Conservation (phyloP, 1,140 invertebrate species). For the Zophobas morio region DNA sequence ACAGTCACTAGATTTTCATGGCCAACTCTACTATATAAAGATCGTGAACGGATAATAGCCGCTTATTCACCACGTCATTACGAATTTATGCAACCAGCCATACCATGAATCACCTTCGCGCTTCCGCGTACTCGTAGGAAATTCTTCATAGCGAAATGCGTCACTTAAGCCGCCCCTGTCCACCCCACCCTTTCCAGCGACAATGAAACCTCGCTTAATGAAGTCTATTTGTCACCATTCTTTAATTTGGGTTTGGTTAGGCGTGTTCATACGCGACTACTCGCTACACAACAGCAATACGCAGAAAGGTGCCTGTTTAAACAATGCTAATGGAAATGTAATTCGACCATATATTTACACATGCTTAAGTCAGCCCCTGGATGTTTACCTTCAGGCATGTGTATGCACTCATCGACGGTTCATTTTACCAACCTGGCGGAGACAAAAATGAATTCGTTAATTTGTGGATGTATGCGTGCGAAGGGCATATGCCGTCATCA, state of each 20-base stretch:
- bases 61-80: no score
- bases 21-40: no score
- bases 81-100: no score
- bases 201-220: conserved; percentile 3
- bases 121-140: no score
- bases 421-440: conserved; percentile 3
- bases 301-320: conserved; percentile 20
- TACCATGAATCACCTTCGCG: no score
- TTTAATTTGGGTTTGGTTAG: conserved; percentile 27
- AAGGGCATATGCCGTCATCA: conserved; percentile 36
- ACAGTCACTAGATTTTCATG: no score
- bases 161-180: no score
- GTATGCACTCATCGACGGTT: conserved; percentile 5
- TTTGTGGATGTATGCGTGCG: conserved; percentile 13
- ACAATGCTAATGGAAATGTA: conserved; percentile 42
- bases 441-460: conserved; percentile 24
- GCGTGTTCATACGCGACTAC: neutral
- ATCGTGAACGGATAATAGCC: no score
- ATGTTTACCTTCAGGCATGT: conserved; percentile 10
- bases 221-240: conserved; percentile 34
- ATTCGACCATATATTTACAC: conserved; percentile 38
- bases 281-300: neutral
- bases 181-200: no score
- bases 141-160: no score
- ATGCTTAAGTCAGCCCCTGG: conserved; percentile 34